phyloP scores from a whole-genome alignment of 2,113 vertebrate genomes.

The Numida meleagris region DNA sequence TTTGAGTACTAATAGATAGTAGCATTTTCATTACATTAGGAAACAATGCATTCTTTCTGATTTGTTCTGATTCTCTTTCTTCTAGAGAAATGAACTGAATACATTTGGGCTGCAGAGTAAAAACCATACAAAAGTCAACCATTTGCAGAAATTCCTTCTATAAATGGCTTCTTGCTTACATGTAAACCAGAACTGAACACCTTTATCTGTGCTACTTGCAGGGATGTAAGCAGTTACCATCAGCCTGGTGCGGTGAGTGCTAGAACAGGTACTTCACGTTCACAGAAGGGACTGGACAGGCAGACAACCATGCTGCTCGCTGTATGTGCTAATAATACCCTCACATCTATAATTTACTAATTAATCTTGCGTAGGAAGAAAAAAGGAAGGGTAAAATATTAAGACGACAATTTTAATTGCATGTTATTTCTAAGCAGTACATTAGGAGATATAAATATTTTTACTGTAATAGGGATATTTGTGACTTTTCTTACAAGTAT shows the following conservation, averaged over 20 bases:
- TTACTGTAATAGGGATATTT: background rate
- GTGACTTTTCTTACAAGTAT: background rate
- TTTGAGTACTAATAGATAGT: background rate
- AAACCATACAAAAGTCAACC: background rate
- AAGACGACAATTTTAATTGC: background rate
- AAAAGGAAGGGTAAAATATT: background rate
- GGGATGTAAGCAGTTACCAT: too few relatives aligned
- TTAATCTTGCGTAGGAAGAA: background rate
- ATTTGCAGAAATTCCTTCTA: background rate
- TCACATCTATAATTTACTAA: background rate
- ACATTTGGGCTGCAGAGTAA: background rate
- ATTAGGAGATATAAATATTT: background rate
- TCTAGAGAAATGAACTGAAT: background rate
- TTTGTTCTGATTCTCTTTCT: background rate
- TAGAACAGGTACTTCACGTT: background rate
- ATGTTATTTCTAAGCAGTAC: background rate
- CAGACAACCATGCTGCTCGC: rapidly evolving
- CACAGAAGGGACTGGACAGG: background rate
- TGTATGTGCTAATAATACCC: background rate
- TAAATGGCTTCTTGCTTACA: background rate
- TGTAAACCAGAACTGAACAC: background rate
- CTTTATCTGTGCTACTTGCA: background rate
- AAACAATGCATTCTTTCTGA: background rate
- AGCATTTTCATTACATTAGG: background rate
- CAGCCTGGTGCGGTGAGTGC: background rate